Conservation (phyloP, 2,888 invertebrate species). For the Poecilus cupreus region DNA sequence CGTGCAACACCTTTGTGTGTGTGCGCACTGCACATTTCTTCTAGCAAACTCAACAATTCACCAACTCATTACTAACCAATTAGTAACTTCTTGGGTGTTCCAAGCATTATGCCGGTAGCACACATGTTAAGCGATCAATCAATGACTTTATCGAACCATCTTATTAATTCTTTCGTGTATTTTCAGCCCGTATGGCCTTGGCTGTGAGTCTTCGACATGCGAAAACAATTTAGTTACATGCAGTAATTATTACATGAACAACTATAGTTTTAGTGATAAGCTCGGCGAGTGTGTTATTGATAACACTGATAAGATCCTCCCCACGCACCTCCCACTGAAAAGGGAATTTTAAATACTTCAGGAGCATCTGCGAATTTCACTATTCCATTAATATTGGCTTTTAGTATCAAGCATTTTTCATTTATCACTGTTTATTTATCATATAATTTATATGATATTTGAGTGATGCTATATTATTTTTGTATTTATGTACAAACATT, state of each 20-base stretch:
- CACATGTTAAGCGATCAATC: slow-evolving; percentile 23
- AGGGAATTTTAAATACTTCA: slow-evolving; percentile 23
- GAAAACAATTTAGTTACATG: slow-evolving; percentile 6
- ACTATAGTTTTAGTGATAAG: slow-evolving; percentile 9
- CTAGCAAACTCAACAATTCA: slow-evolving; percentile 1
- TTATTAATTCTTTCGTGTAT: slow-evolving; percentile 12
- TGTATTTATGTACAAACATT: slow-evolving; percentile 33
- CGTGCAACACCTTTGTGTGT: background rate
- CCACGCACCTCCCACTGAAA: background rate
- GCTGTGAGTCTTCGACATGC: background rate
- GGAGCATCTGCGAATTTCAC: slow-evolving; percentile 41
- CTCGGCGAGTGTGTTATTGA: background rate
- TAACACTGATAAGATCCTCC: slow-evolving; percentile 5
- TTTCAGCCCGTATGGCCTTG: slow-evolving; percentile 29
- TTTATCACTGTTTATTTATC: slow-evolving; percentile 37
- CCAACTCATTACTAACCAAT: slow-evolving; percentile 34
- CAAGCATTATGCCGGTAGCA: slow-evolving; percentile 36
- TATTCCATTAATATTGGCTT: slow-evolving; percentile 50
- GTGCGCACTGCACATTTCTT: slow-evolving; percentile 9
- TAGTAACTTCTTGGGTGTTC: slow-evolving; percentile 25
- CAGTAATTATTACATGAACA: slow-evolving; percentile 18
- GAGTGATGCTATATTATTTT: slow-evolving; percentile 36
- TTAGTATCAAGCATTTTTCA: slow-evolving; percentile 31
- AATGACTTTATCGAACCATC: slow-evolving; percentile 19
- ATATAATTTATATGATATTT: slow-evolving; percentile 42